Evolutionary conservation across 2,113 vertebrate genomes (phyloP).

Genomic region (Sinosuthora webbiana): DNA sequence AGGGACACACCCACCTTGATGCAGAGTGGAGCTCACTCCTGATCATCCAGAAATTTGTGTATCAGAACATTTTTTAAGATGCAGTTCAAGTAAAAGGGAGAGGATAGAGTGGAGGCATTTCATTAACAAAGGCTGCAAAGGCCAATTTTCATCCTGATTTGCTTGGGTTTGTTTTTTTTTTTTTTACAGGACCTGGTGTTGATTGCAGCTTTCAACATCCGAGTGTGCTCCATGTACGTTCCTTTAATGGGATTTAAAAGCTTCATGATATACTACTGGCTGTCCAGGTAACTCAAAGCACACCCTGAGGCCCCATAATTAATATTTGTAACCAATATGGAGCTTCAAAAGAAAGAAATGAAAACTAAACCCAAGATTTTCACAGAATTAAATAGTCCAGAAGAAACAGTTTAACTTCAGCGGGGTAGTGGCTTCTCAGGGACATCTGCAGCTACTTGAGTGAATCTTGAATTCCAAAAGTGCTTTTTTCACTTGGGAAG

Average conservation of each 20-base stretch:
- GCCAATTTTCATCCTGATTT: neutral
- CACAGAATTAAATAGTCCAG: neutral
- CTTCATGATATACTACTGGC: conserved; percentile 59
- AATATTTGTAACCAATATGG: neutral
- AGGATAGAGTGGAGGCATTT: neutral
- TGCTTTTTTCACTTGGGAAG: neutral
- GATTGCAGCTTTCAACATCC: neutral
- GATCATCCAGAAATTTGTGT: neutral
- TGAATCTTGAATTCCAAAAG: neutral
- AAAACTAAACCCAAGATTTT: neutral
- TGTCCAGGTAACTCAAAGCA: conserved; percentile 41
- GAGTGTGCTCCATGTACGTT: conserved; percentile 52
- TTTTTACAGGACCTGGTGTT: neutral
- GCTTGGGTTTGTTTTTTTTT: neutral
- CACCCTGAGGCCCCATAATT: neutral
- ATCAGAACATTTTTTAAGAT: neutral
- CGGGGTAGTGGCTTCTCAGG: neutral
- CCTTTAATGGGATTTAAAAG: conserved; percentile 64
- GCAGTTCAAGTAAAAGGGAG: neutral
- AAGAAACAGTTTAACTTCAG: neutral
- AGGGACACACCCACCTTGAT: neutral
- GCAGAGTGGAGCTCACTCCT: neutral
- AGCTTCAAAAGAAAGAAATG: neutral
- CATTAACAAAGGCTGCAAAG: neutral
- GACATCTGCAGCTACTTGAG: neutral